phyloP scores from a whole-genome alignment of 2,113 vertebrate genomes.

The Rhodinocichla rosea region DNA sequence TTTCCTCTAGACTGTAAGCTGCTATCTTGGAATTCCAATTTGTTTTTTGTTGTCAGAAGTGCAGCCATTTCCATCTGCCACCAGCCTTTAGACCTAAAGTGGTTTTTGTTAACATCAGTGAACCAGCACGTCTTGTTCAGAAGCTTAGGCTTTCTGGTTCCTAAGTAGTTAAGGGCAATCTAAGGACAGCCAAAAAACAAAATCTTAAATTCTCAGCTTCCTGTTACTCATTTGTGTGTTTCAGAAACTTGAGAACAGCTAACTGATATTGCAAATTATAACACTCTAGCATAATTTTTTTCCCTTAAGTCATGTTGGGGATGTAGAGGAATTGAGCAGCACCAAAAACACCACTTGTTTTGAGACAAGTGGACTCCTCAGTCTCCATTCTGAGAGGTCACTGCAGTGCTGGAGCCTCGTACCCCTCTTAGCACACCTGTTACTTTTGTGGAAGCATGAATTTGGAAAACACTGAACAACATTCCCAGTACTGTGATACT shows the following conservation, averaged over 20 bases:
- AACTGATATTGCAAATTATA: not conserved
- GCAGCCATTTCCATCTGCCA: not conserved
- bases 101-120: not conserved
- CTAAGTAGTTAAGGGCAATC: not conserved
- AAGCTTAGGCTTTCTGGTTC: not conserved
- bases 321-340: not conserved
- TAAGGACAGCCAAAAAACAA: not conserved
- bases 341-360: not conserved
- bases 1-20: not conserved
- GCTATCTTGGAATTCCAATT: not conserved
- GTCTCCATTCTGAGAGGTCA: not conserved
- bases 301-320: not conserved
- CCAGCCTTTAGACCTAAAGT: not conserved
- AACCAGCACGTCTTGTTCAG: not conserved
- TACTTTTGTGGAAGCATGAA: not conserved
- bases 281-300: not conserved
- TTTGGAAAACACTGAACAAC: not conserved
- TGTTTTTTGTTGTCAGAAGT: not conserved
- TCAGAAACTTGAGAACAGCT: not conserved
- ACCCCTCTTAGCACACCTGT: not conserved
- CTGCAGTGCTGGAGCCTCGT: not conserved
- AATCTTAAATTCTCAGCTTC: not conserved
- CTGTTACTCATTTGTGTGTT: not conserved
- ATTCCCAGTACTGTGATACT: not conserved
- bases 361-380: not conserved